phyloP scores from a whole-genome alignment of 2,888 invertebrate species.

The Zhuqinia jingwanae region DNA sequence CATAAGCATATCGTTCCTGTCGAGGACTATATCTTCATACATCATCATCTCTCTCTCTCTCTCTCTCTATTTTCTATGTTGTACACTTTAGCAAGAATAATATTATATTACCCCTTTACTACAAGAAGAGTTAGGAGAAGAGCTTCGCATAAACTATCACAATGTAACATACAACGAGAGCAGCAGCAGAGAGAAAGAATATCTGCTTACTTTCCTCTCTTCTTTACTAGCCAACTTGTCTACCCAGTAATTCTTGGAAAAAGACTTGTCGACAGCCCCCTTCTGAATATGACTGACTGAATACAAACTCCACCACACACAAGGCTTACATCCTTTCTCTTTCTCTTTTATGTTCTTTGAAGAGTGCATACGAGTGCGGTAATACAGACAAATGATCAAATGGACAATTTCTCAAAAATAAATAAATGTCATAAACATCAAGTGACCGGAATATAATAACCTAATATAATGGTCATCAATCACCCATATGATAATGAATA shows the following conservation, averaged over 20 bases:
- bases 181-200: no score
- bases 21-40: background rate
- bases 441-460: no score
- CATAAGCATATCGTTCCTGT: background rate
- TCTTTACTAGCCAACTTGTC: conserved; percentile 27
- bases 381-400: no score
- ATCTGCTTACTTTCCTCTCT: conserved; percentile 9
- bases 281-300: conserved; percentile 55
- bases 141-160: background rate
- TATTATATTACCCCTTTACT: background rate
- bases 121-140: background rate
- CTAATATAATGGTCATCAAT: no score
- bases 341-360: no score
- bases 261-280: conserved; percentile 46
- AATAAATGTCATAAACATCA: no score
- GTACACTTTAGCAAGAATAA: background rate
- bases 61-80: background rate
- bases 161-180: background rate
- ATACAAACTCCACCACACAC: background rate
- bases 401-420: no score
- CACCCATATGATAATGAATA: no score
- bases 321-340: background rate
- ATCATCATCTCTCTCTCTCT: no score
- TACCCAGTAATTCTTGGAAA: conserved; percentile 14
- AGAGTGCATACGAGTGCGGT: no score